phyloP scores from a whole-genome alignment of 1,140 invertebrate species.

The Notospermus geniculatus region DNA sequence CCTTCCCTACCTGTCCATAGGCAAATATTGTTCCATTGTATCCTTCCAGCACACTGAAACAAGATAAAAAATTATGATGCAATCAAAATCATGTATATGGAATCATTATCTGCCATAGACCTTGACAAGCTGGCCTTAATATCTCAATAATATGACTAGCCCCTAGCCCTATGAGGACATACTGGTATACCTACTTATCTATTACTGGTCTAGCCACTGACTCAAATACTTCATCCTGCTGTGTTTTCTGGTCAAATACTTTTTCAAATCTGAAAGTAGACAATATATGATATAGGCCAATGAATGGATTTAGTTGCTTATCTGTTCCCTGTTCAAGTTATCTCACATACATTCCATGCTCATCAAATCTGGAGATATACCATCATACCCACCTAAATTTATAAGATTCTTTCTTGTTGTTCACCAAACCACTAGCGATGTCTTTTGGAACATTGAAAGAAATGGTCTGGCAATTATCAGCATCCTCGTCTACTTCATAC shows the following conservation, averaged over 20 bases:
- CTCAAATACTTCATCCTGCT: slow-evolving; percentile 55
- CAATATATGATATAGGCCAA: too few species aligned
- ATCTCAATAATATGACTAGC: too few species aligned
- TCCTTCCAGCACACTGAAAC: slow-evolving; percentile 50
- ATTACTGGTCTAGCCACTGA: slow-evolving; percentile 53
- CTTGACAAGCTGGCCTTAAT: too few species aligned
- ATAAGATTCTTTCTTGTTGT: slow-evolving; percentile 56
- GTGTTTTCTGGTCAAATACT: slow-evolving; percentile 49
- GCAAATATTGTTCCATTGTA: slow-evolving; percentile 59
- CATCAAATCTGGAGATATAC: too few species aligned
- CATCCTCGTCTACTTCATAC: slow-evolving; percentile 50
- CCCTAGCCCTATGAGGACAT: slow-evolving; percentile 5
- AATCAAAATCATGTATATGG: too few species aligned
- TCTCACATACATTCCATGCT: too few species aligned
- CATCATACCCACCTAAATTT: slow-evolving; percentile 44
- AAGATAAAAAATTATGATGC: too few species aligned
- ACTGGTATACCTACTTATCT: slow-evolving; percentile 48
- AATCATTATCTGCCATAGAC: too few species aligned
- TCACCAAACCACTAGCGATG: slow-evolving; percentile 49
- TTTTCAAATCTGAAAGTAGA: slow-evolving; percentile 47
- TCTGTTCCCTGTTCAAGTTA: too few species aligned
- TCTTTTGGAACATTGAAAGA: slow-evolving; percentile 48
- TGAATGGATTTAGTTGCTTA: too few species aligned
- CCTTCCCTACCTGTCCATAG: too few species aligned
- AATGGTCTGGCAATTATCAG: slow-evolving; percentile 36